Evolutionary conservation across 2,888 invertebrate species (phyloP), one percentile per base, ranked within the genome.

Genomic region (Dyspetes luteomarginatus): DNA sequence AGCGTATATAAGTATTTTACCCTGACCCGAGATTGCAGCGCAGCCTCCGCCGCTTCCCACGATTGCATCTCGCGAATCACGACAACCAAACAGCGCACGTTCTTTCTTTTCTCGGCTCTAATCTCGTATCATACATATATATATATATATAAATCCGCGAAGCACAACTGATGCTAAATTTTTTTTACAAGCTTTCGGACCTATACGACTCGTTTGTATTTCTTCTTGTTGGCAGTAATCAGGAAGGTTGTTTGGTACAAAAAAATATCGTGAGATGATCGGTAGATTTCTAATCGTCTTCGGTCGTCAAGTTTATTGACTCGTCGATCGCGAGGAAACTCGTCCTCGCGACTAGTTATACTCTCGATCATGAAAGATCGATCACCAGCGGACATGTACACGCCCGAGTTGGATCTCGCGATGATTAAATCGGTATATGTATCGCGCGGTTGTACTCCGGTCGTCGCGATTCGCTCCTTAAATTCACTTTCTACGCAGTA

Each of bases 401-500:
- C 48, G 67, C 58, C 73, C 60, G 60, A 36, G 52, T 26, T 26
- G n/a, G 41, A 30, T 60, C 67, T n/a, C 30, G 52, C 26, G 73
- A 73, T 30, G 48, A 64, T 48, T 73, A 45, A 52, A 36, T 55
- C 64, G 22, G 69, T 22, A 64, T 22, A 4, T 45, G 4, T n/a
- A 50, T 67, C 67, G 24, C n/a, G 22, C 58, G 58, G 43, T 64
- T 56, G 55, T 60, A n/a, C 43, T 17, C 15, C 17, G 48, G 15
- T 15, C 41, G 48, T 55, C 64, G 68, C 48, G 56, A 58, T 48
- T 62, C 60, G 78, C 50, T 81, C 83, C 84, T 87, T 82, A 87
- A 89, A 90, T 90, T 89, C 88, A 90, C 90, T 91, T 91, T 91
- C 91, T 91, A 90, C 87, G 86, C 88, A 89, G 88, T 90, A 89